Base-by-base conservation (phyloP, 2,888 invertebrate species). In the Anticlea derivata region DNA sequence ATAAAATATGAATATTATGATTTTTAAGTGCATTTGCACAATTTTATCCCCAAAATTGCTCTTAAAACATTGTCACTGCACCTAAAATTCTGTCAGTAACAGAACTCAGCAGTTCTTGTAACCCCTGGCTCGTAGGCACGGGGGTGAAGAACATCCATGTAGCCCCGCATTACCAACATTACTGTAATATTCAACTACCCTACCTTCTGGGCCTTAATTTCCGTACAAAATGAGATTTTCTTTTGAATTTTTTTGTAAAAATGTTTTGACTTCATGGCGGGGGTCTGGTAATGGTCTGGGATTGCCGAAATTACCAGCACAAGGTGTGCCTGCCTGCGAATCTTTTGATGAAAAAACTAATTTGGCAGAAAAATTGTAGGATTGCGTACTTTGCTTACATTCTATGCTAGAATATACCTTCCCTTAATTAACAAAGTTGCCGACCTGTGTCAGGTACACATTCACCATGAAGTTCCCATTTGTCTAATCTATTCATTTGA, bases 201-300 rank as follows among this genome's bases (percentile, higher is more conserved):
- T 33, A 10, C 40, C 39, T 22, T 27, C 34, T 50, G 50, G 12
- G 7, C 50, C 38, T 6, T 43, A 23, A 47, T 48, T 52, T 41
- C 43, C 47, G 30, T 29, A 17, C 11, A 31, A 52, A 48, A 52
- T 47, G 33, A 47, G 38, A 43, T 43, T 47, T 47, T 52, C 33
- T 30, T 34, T 31, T 29, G 39, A 24, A 50, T 30, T 39, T 45
- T 45, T 41, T 30, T 7, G 35, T 6, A 31, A 46, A 47, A 52
- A 52, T 52, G 29, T 44, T 38, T 38, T 23, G 43, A 43, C 38
- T 43, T 47, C 37, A 31, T 40, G 40, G 34, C 20, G 24, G 38
- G 30, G 29, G 8, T 30, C 22, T 24, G 17, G 20, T 38, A 44
- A 50, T 44, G 30, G 11, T 30, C 20, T 22, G 29, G 39, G n/a